Percentiles rank a stretch among this genome's conserved stretches.
These are phyloP conservation scores for Abrostola triplasia DNA, from an alignment of 2,888 invertebrate species.

Conservation along the genomic window DNA sequence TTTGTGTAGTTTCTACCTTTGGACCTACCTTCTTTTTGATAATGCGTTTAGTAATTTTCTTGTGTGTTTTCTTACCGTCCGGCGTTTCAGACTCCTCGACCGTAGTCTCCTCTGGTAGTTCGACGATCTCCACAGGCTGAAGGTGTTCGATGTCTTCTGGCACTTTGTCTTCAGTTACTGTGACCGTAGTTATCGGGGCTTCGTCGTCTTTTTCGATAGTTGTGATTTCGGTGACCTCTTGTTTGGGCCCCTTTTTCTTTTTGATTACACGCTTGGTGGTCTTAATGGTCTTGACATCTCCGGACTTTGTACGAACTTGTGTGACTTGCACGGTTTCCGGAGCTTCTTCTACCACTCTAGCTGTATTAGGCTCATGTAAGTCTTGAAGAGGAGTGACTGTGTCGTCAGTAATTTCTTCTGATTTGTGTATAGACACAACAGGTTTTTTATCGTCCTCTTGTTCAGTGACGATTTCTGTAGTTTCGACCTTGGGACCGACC, in stretches of 20 bases:
- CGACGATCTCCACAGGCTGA: slow-evolving; percentile 66
- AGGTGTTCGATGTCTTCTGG: slow-evolving; percentile 52
- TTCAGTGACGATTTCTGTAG: slow-evolving; percentile 38
- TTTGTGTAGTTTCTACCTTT: slow-evolving; percentile 57
- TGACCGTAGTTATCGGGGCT: slow-evolving; percentile 67
- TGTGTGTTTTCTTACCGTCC: slow-evolving; percentile 52
- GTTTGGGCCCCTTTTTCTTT: slow-evolving; percentile 77
- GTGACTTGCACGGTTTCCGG: slow-evolving; percentile 22
- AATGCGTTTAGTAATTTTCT: slow-evolving; percentile 42
- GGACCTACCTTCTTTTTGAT: slow-evolving; percentile 76
- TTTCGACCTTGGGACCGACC: slow-evolving; percentile 50
- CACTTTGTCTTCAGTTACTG: slow-evolving; percentile 67
- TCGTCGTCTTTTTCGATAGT: slow-evolving; percentile 78
- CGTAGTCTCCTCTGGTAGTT: slow-evolving; percentile 60
- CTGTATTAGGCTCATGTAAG: neutral
- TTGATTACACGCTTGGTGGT: slow-evolving; percentile 64
- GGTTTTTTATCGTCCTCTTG: slow-evolving; percentile 28
- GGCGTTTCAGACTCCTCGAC: slow-evolving; percentile 64
- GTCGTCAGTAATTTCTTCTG: slow-evolving; percentile 22
- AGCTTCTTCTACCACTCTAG: slow-evolving; percentile 10
- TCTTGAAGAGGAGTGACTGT: slow-evolving; percentile 9
- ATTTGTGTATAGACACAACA: slow-evolving; percentile 22
- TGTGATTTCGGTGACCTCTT: slow-evolving; percentile 82
- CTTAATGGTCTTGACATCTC: slow-evolving; percentile 62
- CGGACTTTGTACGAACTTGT: slow-evolving; percentile 61